These are phyloP conservation scores for Oryzaephilus surinamensis DNA, from an alignment of 1,140 invertebrate genomes.

Conservation along the genomic window DNA sequence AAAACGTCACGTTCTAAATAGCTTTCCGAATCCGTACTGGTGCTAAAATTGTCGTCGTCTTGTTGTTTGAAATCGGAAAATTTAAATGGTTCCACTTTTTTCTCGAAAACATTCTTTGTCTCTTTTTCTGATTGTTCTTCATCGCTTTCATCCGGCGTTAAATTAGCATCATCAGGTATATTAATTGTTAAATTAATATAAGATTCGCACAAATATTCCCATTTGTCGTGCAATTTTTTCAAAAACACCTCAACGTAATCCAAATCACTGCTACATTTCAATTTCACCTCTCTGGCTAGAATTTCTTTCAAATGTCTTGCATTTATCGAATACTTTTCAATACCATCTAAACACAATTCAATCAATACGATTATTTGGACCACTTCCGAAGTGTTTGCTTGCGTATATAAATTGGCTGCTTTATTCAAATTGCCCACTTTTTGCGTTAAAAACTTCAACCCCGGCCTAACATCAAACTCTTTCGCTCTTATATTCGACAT, in stretches of 20 bases:
- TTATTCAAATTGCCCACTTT: slow-evolving; percentile 81
- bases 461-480: slow-evolving; percentile 80
- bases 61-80: slow-evolving; percentile 26
- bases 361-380: slow-evolving; percentile 80
- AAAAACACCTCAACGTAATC: slow-evolving; percentile 40
- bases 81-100: slow-evolving; percentile 18
- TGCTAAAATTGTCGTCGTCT: slow-evolving; percentile 22
- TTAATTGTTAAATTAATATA: slow-evolving; percentile 32
- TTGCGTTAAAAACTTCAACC: slow-evolving; percentile 85
- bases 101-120: no score
- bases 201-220: slow-evolving; percentile 32
- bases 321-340: slow-evolving; percentile 48
- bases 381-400: slow-evolving; percentile 84
- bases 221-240: slow-evolving; percentile 30
- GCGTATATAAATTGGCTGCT: slow-evolving; percentile 84
- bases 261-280: slow-evolving; percentile 39
- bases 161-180: slow-evolving; percentile 19
- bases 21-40: slow-evolving; percentile 32
- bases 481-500: slow-evolving; percentile 68
- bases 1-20: slow-evolving; percentile 32
- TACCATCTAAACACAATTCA: slow-evolving; percentile 62
- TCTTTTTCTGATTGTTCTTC: background rate
- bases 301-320: slow-evolving; percentile 55
- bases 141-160: background rate
- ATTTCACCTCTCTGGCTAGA: slow-evolving; percentile 43